Percentiles rank a stretch among this genome's conserved stretches.
Evolutionary conservation across 1,140 invertebrate species (phyloP).

Genomic region (Aporrectodea caliginosa): DNA sequence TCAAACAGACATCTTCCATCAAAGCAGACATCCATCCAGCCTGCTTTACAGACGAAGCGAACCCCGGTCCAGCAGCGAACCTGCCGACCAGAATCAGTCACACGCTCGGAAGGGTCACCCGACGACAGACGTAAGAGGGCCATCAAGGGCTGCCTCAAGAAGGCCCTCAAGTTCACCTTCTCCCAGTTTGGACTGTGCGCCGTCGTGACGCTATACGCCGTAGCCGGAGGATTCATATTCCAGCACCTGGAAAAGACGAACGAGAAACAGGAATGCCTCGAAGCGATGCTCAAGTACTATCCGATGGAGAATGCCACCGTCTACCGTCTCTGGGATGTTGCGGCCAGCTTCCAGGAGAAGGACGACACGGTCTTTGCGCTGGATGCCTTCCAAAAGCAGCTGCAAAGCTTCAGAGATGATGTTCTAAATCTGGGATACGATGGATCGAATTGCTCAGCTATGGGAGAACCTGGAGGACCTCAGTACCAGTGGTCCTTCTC

Average conservation of each 20-base stretch:
- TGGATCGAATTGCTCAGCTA: slow-evolving; percentile 40
- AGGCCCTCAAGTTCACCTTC: slow-evolving; percentile 74
- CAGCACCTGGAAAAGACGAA: slow-evolving; percentile 82
- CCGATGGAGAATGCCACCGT: slow-evolving; percentile 64
- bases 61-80: too few relatives aligned
- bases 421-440: slow-evolving; percentile 47
- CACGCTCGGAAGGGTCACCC: too few relatives aligned
- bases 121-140: neutral
- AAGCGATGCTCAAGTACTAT: slow-evolving; percentile 9
- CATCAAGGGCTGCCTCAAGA: neutral
- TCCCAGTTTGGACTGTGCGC: slow-evolving; percentile 89
- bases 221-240: slow-evolving; percentile 88
- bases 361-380: slow-evolving; percentile 63
- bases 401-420: slow-evolving; percentile 35
- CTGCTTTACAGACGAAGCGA: too few relatives aligned
- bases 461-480: slow-evolving; percentile 41
- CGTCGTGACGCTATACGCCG: slow-evolving; percentile 84
- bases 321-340: slow-evolving; percentile 81
- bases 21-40: too few relatives aligned
- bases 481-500: slow-evolving; percentile 48
- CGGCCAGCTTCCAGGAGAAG: slow-evolving; percentile 88
- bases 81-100: too few relatives aligned
- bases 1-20: too few relatives aligned
- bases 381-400: slow-evolving; percentile 66
- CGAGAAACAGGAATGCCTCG: slow-evolving; percentile 67